Evolutionary conservation across 1,140 invertebrate species (phyloP).

Genomic region (Dufourea novaeangliae): DNA sequence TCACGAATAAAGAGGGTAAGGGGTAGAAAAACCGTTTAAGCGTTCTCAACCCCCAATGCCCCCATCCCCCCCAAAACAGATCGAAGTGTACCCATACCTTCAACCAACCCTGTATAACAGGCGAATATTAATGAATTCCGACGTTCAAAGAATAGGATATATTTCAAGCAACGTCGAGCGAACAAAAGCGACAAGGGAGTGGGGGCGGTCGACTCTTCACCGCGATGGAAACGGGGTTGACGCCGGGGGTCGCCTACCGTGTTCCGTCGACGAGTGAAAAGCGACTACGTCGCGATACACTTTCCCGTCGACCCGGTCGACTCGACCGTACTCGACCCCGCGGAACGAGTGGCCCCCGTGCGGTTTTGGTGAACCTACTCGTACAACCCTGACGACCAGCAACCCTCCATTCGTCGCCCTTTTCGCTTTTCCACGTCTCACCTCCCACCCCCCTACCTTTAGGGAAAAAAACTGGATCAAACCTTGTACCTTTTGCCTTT

Average conservation of each 20-base stretch:
- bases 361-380: conserved; percentile 1
- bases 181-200: not conserved
- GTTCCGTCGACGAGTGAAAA: no score
- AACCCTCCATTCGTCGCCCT: not conserved
- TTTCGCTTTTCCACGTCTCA: not conserved
- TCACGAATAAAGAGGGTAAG: no score
- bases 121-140: conserved; percentile 1
- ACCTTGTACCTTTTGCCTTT: no score
- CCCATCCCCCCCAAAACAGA: no score
- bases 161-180: not conserved
- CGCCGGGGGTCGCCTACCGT: not conserved
- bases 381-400: not conserved
- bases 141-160: not conserved
- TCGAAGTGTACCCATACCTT: no score
- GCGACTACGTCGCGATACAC: not conserved
- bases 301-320: not conserved
- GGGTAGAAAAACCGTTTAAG: no score
- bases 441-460: not conserved
- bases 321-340: not conserved
- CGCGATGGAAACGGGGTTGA: no score
- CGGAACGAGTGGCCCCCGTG: not conserved
- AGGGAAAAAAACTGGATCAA: no score
- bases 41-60: no score
- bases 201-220: not conserved
- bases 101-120: no score